Evolutionary conservation across 2,113 vertebrate species (phyloP).

Genomic region (Eublepharis macularius): DNA sequence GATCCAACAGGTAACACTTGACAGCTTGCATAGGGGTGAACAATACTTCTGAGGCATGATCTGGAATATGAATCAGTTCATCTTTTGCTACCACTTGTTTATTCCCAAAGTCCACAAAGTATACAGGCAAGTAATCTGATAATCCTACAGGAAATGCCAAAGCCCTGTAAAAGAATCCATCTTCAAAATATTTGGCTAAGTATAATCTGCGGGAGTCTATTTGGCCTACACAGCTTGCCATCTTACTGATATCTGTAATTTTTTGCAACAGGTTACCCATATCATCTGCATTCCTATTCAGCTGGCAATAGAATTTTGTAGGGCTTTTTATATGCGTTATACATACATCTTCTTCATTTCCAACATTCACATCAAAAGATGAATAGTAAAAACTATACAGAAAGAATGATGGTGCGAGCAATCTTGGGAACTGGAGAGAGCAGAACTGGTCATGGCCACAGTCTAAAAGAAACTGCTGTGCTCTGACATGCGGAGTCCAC

Average conservation of each 20-base stretch:
- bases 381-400: conserved; percentile 85
- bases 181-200: conserved; percentile 82
- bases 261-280: conserved; percentile 74
- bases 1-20: conserved; percentile 77
- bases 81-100: conserved; percentile 74
- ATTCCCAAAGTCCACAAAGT: conserved; percentile 94
- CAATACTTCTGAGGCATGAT: conserved; percentile 78
- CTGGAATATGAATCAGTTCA: conserved; percentile 79
- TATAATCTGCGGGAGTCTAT: conserved; percentile 65
- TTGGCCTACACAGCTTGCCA: conserved; percentile 33
- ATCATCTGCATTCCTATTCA: conserved; percentile 79
- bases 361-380: conserved; percentile 77
- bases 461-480: conserved; percentile 69
- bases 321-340: conserved; percentile 82
- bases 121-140: conserved; percentile 70
- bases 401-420: conserved; percentile 55
- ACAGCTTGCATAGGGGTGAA: conserved; percentile 90
- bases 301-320: conserved; percentile 87
- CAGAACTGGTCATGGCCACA: conserved; percentile 51
- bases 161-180: conserved; percentile 86
- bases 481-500: conserved; percentile 60
- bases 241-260: conserved; percentile 67
- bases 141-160: conserved; percentile 69
- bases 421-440: conserved; percentile 36
- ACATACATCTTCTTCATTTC: conserved; percentile 81